These are phyloP conservation scores for Sciurus niger DNA, from an alignment of 2,113 vertebrate genomes.

Conservation along the genomic window DNA sequence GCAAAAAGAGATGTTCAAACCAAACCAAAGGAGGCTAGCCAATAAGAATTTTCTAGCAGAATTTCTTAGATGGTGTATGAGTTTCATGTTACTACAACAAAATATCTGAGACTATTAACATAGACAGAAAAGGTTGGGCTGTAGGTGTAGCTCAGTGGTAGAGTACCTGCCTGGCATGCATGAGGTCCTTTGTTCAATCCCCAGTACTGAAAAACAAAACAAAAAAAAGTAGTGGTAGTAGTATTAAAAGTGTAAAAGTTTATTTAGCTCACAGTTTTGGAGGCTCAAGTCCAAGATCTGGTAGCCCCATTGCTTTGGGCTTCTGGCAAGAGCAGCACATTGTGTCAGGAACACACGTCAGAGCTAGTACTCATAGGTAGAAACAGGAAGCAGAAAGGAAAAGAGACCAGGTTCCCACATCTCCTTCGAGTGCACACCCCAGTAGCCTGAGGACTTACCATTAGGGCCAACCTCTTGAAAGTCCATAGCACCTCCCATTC, in stretches of 20 bases:
- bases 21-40: neutral
- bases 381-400: neutral
- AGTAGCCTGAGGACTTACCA: neutral
- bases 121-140: neutral
- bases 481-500: neutral
- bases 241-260: neutral
- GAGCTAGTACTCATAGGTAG: neutral
- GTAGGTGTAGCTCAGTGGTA: too few relatives aligned
- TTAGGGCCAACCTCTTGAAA: neutral
- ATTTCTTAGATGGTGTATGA: neutral
- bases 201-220: too few relatives aligned
- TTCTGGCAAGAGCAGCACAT: neutral
- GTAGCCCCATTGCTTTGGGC: neutral
- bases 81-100: neutral
- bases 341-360: neutral
- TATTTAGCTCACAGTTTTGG: neutral
- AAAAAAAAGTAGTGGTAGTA: too few relatives aligned
- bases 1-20: neutral
- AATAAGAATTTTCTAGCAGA: neutral
- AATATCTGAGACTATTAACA: neutral
- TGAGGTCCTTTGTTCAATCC: too few relatives aligned
- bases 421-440: neutral
- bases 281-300: neutral
- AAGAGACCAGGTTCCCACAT: neutral
- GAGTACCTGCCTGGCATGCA: too few relatives aligned